Evolutionary conservation across 2,113 vertebrate species (phyloP), one percentile per base, ranked within the genome.

Genomic region (Podilymbus podiceps): DNA sequence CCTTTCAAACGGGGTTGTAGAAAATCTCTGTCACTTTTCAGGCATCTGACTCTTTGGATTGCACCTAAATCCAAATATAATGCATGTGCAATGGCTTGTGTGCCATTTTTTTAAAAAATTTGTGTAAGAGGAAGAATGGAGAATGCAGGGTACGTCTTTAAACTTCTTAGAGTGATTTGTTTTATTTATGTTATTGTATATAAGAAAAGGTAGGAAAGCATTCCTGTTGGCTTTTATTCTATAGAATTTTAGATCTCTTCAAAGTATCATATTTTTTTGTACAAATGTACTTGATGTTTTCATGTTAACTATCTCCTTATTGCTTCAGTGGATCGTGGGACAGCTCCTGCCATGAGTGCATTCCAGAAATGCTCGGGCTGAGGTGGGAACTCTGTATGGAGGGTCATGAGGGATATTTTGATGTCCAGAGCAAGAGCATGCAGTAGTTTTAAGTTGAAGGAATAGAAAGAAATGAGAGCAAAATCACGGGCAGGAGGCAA

Each of bases 291-390:
- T 52, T 18, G 7, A 28, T 63, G 44, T 59, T 64, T 62, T 75
- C 27, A 8, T 25, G 38, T 73, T 11, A 31, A 38, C 15, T 21
- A 33, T 9, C 58, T 35, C 55, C 27, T 28, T 28, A 9, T 13
- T 44, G 35, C 42, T 38, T 25, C 0, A 8, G 35, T 50, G 55
- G 40, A 15, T 63, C 4, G 6, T 28, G 38, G 50, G 58, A 25
- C 50, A 49, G 42, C 44, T 76, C 33, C 44, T 73, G 67, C 59
- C 23, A 3, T 6, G 40, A 22, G 33, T 8, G 20, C 21, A 15
- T 19, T n/a, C 40, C 24, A 8, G 35, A 16, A 13, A 3, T 20
- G 44, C 15, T 38, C 0, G 1, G 5, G 10, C 19, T 38, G 35
- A 71, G 42, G 27, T 0, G 8, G 14, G 63, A 24, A 10, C 63